phyloP scores from a whole-genome alignment of 2,113 vertebrate genomes.

The Triplophysa rosa region DNA sequence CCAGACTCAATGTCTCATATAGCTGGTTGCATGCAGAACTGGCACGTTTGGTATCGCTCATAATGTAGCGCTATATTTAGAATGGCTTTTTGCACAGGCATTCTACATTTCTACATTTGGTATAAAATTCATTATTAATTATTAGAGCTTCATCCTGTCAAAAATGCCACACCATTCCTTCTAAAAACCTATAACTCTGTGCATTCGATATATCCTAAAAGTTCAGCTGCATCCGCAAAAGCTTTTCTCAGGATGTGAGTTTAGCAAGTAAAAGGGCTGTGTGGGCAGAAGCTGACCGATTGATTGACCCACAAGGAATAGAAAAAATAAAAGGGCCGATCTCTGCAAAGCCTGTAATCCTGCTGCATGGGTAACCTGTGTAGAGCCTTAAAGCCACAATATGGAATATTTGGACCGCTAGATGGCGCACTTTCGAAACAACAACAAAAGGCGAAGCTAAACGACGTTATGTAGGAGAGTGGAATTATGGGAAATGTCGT shows the following conservation, averaged over 20 bases:
- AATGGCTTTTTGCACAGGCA: not conserved
- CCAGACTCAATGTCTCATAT: slow-evolving; percentile 6
- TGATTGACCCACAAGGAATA: slow-evolving; percentile 1
- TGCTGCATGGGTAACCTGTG: not conserved
- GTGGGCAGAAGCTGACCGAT: slow-evolving; percentile 8
- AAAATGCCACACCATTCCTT: not conserved
- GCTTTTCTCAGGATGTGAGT: not conserved
- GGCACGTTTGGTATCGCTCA: not conserved
- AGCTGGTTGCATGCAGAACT: not conserved
- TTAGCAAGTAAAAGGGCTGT: not conserved
- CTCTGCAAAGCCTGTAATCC: not conserved
- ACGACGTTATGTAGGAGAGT: no score
- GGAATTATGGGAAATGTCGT: no score
- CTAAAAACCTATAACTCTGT: not conserved
- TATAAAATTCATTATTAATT: not conserved
- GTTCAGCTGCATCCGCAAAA: not conserved
- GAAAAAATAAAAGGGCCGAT: not conserved
- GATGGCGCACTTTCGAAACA: no score
- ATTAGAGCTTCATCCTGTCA: not conserved
- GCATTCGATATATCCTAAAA: not conserved
- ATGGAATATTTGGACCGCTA: no score
- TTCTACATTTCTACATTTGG: no score
- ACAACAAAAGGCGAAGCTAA: no score
- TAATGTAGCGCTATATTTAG: not conserved
- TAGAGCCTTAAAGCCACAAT: no score